Evolutionary conservation across 1,140 invertebrate genomes (phyloP).

Genomic region (Bombus difficillimus): DNA sequence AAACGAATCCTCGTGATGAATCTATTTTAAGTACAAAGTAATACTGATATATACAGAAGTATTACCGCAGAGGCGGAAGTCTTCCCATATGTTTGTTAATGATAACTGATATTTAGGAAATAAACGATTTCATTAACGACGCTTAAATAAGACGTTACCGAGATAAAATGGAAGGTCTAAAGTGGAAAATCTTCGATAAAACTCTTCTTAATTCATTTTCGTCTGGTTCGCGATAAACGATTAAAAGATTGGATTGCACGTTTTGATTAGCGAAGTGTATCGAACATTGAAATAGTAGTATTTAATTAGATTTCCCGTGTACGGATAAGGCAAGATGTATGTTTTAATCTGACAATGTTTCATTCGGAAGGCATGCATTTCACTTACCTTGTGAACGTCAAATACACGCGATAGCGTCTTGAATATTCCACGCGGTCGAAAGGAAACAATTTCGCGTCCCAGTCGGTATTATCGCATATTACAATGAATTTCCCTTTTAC

Average conservation of each 20-base stretch:
- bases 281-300: neutral
- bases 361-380: neutral
- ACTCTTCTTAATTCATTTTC: neutral
- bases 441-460: slow-evolving; percentile 7
- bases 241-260: neutral
- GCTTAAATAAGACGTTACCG: neutral
- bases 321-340: neutral
- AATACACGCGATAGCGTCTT: slow-evolving; percentile 54
- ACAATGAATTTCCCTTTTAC: slow-evolving; percentile 17
- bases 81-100: neutral
- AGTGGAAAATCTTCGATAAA: neutral
- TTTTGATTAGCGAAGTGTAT: neutral
- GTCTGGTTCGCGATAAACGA: too few species aligned
- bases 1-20: slow-evolving; percentile 8
- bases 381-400: slow-evolving; percentile 61
- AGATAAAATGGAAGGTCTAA: neutral
- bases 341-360: too few species aligned
- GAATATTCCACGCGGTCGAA: slow-evolving; percentile 29
- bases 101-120: neutral
- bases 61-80: slow-evolving; percentile 16
- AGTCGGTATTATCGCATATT: slow-evolving; percentile 34
- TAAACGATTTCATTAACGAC: neutral
- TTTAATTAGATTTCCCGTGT: neutral
- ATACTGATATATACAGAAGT: neutral
- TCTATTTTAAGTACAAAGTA: slow-evolving; percentile 19